These are phyloP conservation scores for Alectoris magna DNA, from an alignment of 2,797 vertebrate species.

Conservation along the genomic window DNA sequence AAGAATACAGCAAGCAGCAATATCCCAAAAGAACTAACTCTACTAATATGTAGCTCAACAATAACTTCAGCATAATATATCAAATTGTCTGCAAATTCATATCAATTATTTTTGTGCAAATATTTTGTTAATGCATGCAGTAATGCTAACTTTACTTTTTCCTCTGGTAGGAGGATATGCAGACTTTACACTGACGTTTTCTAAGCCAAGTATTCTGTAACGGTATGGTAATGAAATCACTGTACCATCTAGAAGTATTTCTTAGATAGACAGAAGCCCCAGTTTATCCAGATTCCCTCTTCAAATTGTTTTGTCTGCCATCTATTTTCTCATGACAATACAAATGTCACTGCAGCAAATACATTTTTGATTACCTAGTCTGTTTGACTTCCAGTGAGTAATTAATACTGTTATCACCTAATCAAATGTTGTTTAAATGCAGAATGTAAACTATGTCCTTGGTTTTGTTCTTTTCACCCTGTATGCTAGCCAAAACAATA, in stretches of 20 bases:
- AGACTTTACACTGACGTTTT: neutral
- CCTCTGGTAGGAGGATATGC: neutral
- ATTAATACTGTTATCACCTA: slow-evolving; percentile 55
- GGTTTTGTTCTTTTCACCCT: neutral
- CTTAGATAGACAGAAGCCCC: neutral
- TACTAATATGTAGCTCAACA: neutral
- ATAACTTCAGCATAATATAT: neutral
- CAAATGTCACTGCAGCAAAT: slow-evolving; percentile 26
- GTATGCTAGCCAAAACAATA: neutral
- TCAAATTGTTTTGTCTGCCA: neutral
- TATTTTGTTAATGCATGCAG: neutral
- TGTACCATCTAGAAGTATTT: neutral
- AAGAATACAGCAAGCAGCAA: neutral
- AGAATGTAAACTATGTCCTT: slow-evolving; percentile 41
- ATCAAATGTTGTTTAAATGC: slow-evolving; percentile 39
- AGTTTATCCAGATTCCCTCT: neutral
- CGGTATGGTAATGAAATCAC: neutral
- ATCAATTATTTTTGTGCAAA: neutral
- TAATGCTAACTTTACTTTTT: neutral
- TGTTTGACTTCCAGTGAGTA: slow-evolving; percentile 1
- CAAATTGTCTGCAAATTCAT: neutral
- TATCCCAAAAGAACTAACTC: neutral
- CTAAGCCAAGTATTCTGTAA: fast-evolving
- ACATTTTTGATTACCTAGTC: slow-evolving; percentile 39
- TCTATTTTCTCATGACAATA: slow-evolving; percentile 3